phyloP scores from a whole-genome alignment of 2,797 vertebrate species.

The Selene dorsalis region DNA sequence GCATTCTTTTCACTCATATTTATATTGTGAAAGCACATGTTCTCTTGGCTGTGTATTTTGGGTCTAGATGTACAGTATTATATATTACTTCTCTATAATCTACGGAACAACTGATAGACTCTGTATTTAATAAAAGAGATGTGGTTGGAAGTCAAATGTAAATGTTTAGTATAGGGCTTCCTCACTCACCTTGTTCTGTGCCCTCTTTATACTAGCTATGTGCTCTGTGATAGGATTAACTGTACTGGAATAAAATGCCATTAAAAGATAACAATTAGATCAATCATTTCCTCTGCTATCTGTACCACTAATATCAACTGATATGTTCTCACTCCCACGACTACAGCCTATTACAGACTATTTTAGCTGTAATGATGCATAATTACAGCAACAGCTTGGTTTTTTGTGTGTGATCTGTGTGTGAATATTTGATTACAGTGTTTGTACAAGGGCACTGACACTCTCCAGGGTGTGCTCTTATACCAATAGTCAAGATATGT shows the following conservation, averaged over 20 bases:
- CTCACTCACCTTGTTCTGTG: background rate
- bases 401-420: slow-evolving; percentile 37
- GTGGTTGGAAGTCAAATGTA: too few relatives aligned
- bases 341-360: background rate
- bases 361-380: slow-evolving; percentile 6
- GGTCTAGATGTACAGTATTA: too few relatives aligned
- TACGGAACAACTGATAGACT: background rate
- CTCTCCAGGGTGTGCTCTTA: slow-evolving; percentile 34
- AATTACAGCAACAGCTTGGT: slow-evolving; percentile 37
- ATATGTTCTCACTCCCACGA: background rate
- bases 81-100: background rate
- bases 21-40: background rate
- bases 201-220: background rate
- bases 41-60: too few relatives aligned
- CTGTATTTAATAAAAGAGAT: too few relatives aligned
- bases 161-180: too few relatives aligned
- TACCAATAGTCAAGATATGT: slow-evolving; percentile 25
- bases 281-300: background rate
- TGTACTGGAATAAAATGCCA: background rate
- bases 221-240: background rate
- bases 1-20: background rate
- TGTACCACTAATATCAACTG: background rate
- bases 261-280: background rate
- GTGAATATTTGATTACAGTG: slow-evolving; percentile 12
- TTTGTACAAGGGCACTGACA: background rate